These are phyloP conservation scores for Metellina segmentata DNA, from an alignment of 2,888 invertebrate species.

Conservation along the genomic window DNA sequence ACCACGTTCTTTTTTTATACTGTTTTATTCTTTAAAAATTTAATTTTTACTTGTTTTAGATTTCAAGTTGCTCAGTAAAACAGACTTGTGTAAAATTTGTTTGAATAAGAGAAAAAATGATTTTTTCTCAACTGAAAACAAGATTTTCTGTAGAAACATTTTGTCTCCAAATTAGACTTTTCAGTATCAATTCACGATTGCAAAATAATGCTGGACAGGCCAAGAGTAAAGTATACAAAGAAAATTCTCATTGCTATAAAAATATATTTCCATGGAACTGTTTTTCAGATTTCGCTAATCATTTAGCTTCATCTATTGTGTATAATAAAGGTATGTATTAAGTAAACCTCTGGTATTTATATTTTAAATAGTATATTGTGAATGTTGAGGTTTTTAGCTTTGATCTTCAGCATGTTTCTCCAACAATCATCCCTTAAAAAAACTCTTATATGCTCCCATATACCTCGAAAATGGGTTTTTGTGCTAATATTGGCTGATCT, in stretches of 20 bases:
- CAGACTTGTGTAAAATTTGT: too few relatives aligned
- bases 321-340: conserved; percentile 62
- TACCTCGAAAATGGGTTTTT: neutral
- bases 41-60: too few relatives aligned
- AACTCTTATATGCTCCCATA: neutral
- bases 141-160: neutral
- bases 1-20: too few relatives aligned
- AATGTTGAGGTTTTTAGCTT: neutral
- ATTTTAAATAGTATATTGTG: neutral
- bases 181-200: neutral
- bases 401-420: neutral
- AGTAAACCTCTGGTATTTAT: conserved; percentile 29
- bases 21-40: too few relatives aligned
- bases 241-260: conserved; percentile 42
- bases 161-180: neutral
- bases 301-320: conserved; percentile 36
- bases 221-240: neutral
- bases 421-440: too few relatives aligned
- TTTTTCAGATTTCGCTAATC: conserved; percentile 29
- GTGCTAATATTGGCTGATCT: neutral
- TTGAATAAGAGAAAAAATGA: too few relatives aligned
- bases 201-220: neutral
- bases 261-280: conserved; percentile 50
- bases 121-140: neutral
- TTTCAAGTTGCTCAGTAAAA: too few relatives aligned